Evolutionary conservation across 2,797 vertebrate species (phyloP).

Genomic region (Oryzias dopingdopingensis): DNA sequence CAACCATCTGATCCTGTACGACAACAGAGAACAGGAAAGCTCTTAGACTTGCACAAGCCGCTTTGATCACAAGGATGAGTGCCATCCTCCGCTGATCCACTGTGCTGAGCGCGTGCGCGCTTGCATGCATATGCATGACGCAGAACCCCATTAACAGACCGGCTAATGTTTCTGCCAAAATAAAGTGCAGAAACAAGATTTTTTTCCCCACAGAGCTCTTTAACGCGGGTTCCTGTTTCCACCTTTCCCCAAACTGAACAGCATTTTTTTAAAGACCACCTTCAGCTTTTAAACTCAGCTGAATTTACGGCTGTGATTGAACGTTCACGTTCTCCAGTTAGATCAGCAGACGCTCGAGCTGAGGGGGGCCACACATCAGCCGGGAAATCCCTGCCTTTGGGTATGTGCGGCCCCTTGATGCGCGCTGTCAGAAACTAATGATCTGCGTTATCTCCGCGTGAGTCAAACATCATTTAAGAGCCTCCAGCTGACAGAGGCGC

Average conservation of each 20-base stretch:
- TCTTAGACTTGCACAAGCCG: slow-evolving; percentile 30
- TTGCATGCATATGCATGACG: slow-evolving; percentile 2
- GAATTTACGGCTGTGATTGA: slow-evolving; percentile 27
- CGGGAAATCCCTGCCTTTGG: slow-evolving; percentile 47
- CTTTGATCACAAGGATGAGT: slow-evolving; percentile 65
- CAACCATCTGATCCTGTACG: slow-evolving; percentile 35
- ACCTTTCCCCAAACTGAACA: slow-evolving; percentile 33
- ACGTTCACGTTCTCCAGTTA: slow-evolving; percentile 10
- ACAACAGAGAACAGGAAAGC: slow-evolving; percentile 26
- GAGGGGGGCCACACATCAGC: slow-evolving; percentile 63
- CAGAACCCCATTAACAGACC: not conserved
- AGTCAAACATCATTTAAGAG: slow-evolving; percentile 57
- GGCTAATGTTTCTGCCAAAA: slow-evolving; percentile 12
- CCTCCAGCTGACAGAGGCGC: slow-evolving; percentile 42
- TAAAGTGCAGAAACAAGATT: not conserved
- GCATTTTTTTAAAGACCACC: slow-evolving; percentile 33
- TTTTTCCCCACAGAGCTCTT: slow-evolving; percentile 2
- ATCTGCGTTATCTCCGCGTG: slow-evolving; percentile 68
- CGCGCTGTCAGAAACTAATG: slow-evolving; percentile 64
- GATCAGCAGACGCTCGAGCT: slow-evolving; percentile 64
- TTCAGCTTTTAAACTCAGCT: slow-evolving; percentile 60
- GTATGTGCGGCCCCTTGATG: slow-evolving; percentile 28
- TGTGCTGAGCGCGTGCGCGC: not conserved
- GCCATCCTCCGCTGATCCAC: slow-evolving; percentile 38
- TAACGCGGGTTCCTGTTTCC: slow-evolving; percentile 9